Evolutionary conservation across 2,888 invertebrate species (phyloP).

Genomic region (Oscheius sp.): DNA sequence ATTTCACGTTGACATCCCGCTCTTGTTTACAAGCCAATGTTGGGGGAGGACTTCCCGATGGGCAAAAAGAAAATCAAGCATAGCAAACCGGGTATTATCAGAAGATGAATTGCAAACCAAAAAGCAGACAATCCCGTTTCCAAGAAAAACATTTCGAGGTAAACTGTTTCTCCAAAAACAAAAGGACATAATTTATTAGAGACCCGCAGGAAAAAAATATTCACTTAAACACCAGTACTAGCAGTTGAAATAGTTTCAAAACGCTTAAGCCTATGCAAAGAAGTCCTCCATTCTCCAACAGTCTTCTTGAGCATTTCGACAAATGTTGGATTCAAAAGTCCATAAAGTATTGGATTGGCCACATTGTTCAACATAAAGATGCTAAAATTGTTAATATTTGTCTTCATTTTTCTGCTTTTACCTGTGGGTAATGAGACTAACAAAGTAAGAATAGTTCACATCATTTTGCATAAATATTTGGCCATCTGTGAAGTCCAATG

Average conservation of each 20-base stretch:
- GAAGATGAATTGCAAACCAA: too few relatives aligned
- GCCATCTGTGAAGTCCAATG: constrained; percentile 29
- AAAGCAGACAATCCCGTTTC: too few relatives aligned
- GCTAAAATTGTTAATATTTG: constrained; percentile 8
- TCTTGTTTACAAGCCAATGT: neutral
- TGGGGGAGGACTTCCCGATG: too few relatives aligned
- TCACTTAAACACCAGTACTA: constrained; percentile 12
- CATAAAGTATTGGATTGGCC: constrained; percentile 31
- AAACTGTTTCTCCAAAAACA: too few relatives aligned
- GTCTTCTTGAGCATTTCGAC: constrained; percentile 30
- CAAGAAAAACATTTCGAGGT: too few relatives aligned
- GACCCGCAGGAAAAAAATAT: neutral
- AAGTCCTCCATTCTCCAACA: constrained; percentile 9
- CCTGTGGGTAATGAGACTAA: constrained; percentile 32
- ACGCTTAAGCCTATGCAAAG: constrained; percentile 11
- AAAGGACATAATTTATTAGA: neutral
- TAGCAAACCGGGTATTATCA: too few relatives aligned
- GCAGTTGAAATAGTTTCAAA: constrained; percentile 22
- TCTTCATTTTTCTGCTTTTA: neutral
- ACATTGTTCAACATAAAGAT: constrained; percentile 31
- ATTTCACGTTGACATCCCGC: neutral
- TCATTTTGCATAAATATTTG: constrained; percentile 16
- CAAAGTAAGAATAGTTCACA: constrained; percentile 25
- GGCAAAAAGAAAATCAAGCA: too few relatives aligned
- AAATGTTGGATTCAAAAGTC: constrained; percentile 30